phyloP scores from a whole-genome alignment of 2,888 invertebrate genomes.

The Dichetophora obliterata region DNA sequence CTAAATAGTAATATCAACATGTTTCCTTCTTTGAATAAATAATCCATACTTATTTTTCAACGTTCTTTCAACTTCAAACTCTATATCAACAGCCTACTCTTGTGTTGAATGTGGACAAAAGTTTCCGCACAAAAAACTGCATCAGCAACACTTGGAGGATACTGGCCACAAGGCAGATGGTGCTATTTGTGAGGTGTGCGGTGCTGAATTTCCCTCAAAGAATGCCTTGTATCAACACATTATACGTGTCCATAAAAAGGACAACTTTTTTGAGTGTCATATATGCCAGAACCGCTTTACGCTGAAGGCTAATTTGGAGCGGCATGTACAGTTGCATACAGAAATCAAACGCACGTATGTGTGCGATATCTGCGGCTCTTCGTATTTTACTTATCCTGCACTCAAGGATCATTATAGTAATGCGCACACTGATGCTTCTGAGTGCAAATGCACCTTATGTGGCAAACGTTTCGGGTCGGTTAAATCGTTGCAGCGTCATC shows the following conservation, averaged over 20 bases:
- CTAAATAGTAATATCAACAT: not conserved
- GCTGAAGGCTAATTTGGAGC: conserved; percentile 68
- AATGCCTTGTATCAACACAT: conserved; percentile 69
- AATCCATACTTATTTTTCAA: not conserved
- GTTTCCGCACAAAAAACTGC: conserved; percentile 66
- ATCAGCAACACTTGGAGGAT: conserved; percentile 67
- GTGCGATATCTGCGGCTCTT: conserved; percentile 68
- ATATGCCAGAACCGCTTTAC: conserved; percentile 69
- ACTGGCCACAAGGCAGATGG: conserved; percentile 69
- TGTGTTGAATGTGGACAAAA: conserved; percentile 68
- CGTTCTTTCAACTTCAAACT: not conserved
- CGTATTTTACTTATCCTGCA: conserved; percentile 69
- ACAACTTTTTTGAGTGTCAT: conserved; percentile 69
- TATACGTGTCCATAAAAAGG: conserved; percentile 68
- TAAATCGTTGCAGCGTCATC: conserved; percentile 67
- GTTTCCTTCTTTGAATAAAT: not conserved
- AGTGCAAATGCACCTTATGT: conserved; percentile 68
- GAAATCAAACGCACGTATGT: conserved; percentile 69
- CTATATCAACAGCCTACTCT: conserved; percentile 59
- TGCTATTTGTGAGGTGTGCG: conserved; percentile 69
- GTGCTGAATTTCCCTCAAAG: conserved; percentile 67
- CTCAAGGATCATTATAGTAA: conserved; percentile 69
- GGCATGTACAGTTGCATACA: conserved; percentile 68
- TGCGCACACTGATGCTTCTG: conserved; percentile 67
- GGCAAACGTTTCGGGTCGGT: conserved; percentile 68